Base-by-base conservation (phyloP, 1,140 invertebrate genomes). In the Caerostris darwini region DNA sequence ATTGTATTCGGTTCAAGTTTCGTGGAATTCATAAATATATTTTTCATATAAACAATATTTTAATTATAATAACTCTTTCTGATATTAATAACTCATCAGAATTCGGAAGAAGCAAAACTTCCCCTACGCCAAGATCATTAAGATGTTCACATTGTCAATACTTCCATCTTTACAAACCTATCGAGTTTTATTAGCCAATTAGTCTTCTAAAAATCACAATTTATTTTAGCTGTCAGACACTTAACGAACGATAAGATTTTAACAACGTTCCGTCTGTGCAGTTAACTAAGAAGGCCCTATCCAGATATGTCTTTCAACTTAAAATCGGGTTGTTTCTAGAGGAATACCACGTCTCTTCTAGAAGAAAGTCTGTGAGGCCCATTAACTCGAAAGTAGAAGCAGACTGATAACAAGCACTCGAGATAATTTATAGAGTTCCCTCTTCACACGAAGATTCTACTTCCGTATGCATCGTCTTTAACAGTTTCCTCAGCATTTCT, bases 161-260 rank as follows among this genome's bases (percentile, higher is more conserved):
- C 0, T 10, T 50, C 8, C 0, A 1, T 34, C 3, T 34, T 50
- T 34, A 77, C 1, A 14, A 10, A 8, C 69, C 7, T 7, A 53
- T 77, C 69, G 8, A 77, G 19, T 34, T 77, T 77, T 77, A 77
- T 77, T 77, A 77, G 19, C 69, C 69, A 77, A 77, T 77, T 77
- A 77, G 69, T 34, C 69, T 50, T 3, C 12, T 34, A 50, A 50
- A 8, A 50, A 77, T 19, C 69, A 67, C 34, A 34, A 34, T 77
- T 77, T 77, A 77, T 77, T 77, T 53, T 77, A 77, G 19, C 69
- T 77, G 69, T 50, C 69, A 77, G 50, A 77, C 69, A 77, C 69
- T 77, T 77, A 34, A 10, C 10, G 50, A 34, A 71, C 5, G 69
- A 77, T 77, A 77, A 77, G 69, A 53, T 34, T 50, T 50, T 77